These are phyloP conservation scores for Etia nguti DNA, from an alignment of 2,113 vertebrate genomes.

Conservation along the genomic window DNA sequence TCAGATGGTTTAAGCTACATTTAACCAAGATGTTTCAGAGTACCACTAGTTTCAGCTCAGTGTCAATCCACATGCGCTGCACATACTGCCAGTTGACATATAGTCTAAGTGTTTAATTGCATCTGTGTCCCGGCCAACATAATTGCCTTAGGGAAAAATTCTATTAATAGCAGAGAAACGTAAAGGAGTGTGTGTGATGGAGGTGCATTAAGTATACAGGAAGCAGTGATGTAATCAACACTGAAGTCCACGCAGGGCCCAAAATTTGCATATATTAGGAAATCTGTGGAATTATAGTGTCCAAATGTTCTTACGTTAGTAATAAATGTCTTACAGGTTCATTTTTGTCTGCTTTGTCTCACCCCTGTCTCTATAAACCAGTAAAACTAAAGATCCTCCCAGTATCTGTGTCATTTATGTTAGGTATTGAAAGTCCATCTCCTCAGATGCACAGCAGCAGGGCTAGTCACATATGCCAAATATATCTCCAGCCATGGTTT, in stretches of 20 bases:
- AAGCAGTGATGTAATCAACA: not conserved
- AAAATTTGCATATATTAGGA: not conserved
- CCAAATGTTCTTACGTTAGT: not conserved
- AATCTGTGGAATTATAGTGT: not conserved
- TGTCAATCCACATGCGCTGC: not conserved
- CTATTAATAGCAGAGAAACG: not conserved
- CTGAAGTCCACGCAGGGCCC: not conserved
- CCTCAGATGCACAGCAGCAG: not conserved
- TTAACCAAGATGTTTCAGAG: not conserved
- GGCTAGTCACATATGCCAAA: not conserved
- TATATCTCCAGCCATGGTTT: not conserved
- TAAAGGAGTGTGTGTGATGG: not conserved
- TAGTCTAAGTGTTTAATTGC: not conserved
- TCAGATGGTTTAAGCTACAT: not conserved
- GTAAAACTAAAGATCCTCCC: not conserved
- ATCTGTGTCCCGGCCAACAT: not conserved
- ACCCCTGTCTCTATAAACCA: not conserved
- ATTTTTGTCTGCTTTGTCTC: not conserved
- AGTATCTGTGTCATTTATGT: not conserved
- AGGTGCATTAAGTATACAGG: not conserved
- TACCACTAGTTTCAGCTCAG: not conserved
- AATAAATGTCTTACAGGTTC: not conserved
- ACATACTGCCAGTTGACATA: not conserved
- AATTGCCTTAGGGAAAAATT: not conserved
- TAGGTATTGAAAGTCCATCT: not conserved